Evolutionary conservation across 2,113 vertebrate genomes (phyloP).

Genomic region (Bujurquina vittata): DNA sequence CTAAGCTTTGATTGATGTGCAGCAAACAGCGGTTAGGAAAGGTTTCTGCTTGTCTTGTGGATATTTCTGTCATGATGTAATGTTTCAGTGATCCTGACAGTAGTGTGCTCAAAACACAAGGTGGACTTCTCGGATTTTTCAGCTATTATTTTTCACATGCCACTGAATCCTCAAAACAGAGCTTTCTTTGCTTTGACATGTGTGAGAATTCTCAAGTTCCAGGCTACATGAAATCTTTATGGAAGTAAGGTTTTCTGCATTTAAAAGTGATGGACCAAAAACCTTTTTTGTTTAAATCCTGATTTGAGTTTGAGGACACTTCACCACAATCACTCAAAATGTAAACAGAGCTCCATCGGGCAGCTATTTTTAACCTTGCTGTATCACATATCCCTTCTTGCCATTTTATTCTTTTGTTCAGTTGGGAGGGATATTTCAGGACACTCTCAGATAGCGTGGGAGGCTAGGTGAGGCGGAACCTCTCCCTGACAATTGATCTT

Average conservation of each 20-base stretch:
- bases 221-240: slow-evolving; percentile 3
- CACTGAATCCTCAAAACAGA: slow-evolving; percentile 42
- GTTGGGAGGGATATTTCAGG: slow-evolving; percentile 54
- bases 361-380: slow-evolving; percentile 81
- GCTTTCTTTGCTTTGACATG: slow-evolving; percentile 42
- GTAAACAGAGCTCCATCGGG: slow-evolving; percentile 69
- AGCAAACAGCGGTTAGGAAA: slow-evolving; percentile 45
- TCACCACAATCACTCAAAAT: slow-evolving; percentile 17
- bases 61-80: slow-evolving; percentile 67
- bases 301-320: background rate
- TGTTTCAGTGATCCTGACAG: slow-evolving; percentile 49
- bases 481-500: slow-evolving; percentile 33
- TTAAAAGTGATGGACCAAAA: background rate
- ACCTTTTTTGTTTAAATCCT: too few relatives aligned
- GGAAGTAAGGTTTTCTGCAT: slow-evolving; percentile 1
- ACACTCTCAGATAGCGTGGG: slow-evolving; percentile 51
- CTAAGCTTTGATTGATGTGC: slow-evolving; percentile 62
- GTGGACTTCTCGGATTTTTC: slow-evolving; percentile 37
- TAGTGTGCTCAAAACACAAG: slow-evolving; percentile 48
- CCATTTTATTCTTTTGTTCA: slow-evolving; percentile 67
- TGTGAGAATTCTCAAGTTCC: slow-evolving; percentile 71
- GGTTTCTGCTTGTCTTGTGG: slow-evolving; percentile 33
- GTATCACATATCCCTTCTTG: slow-evolving; percentile 69
- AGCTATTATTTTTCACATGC: slow-evolving; percentile 53
- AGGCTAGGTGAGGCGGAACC: slow-evolving; percentile 38